Evolutionary conservation across 2,113 vertebrate species (phyloP), one percentile per base, ranked within the genome.

Genomic region (Tyto alba): DNA sequence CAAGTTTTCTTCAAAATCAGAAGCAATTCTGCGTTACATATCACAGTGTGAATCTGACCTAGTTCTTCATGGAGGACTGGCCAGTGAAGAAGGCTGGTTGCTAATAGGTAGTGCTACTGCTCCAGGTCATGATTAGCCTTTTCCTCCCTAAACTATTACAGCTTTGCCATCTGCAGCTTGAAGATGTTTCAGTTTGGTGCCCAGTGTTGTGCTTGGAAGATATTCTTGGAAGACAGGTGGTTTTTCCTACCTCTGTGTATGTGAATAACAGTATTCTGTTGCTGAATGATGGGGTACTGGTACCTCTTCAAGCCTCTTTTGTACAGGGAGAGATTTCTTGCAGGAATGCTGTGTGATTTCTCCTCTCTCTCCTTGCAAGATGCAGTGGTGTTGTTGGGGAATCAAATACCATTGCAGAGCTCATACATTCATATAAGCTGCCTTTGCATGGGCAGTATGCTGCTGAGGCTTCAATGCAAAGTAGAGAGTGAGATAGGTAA

Each of bases 211-310:
- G 50, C 20, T 77, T 76, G 22, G 40, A 56, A 62, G 63, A 26
- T 63, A 34, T 5, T 50, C 29, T 43, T 80, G 18, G 4, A 2
- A 73, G 27, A 10, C 21, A 15, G 0, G 0, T 27, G 32, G 0
- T 14, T 87, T 76, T 43, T 12, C 21, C 22, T 50, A 3, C 40
- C 13, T 84, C 25, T 85, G 10, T n/a, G 13, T 48, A 21, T 32
- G 7, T 40, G 20, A 53, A 15, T 22, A 73, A 16, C 16, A 27
- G 15, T 57, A 7, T 91, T 57, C 50, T 67, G 2, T 40, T 59
- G 34, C 2, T 56, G 47, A 53, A 27, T 0, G 4, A 23, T 13
- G 27, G 10, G 16, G 34, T 3, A 47, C 13, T 36, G 25, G 11
- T 59, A 60, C 16, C 17, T 38, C 43, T 40, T 45, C 55, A 71